Base-by-base conservation (phyloP, 2,113 vertebrate species). In the Apaloderma vittatum region DNA sequence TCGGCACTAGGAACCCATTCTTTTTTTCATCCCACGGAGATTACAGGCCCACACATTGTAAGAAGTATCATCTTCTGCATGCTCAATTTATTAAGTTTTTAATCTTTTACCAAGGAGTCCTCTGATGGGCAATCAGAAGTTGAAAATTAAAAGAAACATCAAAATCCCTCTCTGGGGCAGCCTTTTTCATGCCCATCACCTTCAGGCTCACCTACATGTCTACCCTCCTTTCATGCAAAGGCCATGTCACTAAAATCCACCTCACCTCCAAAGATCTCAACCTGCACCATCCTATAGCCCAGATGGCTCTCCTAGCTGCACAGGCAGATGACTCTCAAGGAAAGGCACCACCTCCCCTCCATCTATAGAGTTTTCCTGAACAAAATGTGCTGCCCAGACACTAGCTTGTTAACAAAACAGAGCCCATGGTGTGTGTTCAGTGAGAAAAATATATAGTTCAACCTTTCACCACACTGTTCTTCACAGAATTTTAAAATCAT, bases 91-190 rank as follows among this genome's bases (percentile, higher is more conserved):
- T 85, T 88, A 52, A 12, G 14, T 30, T 93, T 78, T 76, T 65
- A 54, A 18, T 70, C 86, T 43, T 36, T 66, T 48, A 59, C 6
- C 37, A 58, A 51, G n/a, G 11, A 40, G 11, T 79, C 43, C n/a
- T 82, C 71, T 62, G 24, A 66, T 32, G 30, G 19, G 11, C 11
- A 61, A 21, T 70, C 29, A 70, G 24, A 90, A 82, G 4, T 12
- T 63, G 32, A 72, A 90, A 84, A 36, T 17, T 37, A 75, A 95
- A 88, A 73, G 32, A 75, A 81, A 75, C 13, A n/a, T 16, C 49
- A 90, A 67, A 88, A 77, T 80, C 15, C 8, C 7, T 40, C 22
- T 66, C n/a, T 54, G 9, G 11, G 10, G 57, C 46, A 93, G n/a
- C 40, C 29, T 58, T 23, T 66, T 57, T 55, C 23, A 77, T 18